A percentile compares a stretch with the other conserved stretches of the same genome.
These are phyloP conservation scores for Platycheirus albimanus DNA, from an alignment of 2,888 invertebrate genomes.

Conservation along the genomic window DNA sequence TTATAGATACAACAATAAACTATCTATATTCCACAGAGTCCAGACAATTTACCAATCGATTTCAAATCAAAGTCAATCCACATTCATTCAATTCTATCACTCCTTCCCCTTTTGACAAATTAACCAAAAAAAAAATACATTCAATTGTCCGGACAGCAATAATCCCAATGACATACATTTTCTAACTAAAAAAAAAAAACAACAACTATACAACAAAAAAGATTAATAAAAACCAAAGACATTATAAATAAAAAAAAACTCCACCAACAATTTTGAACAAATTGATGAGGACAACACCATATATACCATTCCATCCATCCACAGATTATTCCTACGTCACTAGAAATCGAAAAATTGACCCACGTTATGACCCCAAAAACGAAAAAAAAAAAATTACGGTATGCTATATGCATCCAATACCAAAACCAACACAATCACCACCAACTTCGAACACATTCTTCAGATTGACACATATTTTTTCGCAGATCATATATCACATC, in stretches of 20 bases:
- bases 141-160: slow-evolving; percentile 69
- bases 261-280: slow-evolving; percentile 46
- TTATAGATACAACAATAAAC: slow-evolving; percentile 23
- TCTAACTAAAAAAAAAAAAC: slow-evolving; percentile 23
- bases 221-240: slow-evolving; percentile 69
- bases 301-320: slow-evolving; percentile 21
- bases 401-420: slow-evolving; percentile 24
- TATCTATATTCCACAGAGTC: too few relatives aligned
- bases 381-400: slow-evolving; percentile 27
- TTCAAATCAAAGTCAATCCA: slow-evolving; percentile 65
- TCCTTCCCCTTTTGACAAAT: slow-evolving; percentile 54
- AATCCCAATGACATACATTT: slow-evolving; percentile 74
- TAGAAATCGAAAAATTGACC: slow-evolving; percentile 67
- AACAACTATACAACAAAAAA: slow-evolving; percentile 41
- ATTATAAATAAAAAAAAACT: slow-evolving; percentile 31
- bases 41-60: slow-evolving; percentile 57
- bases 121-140: slow-evolving; percentile 50
- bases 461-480: slow-evolving; percentile 74
- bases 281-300: slow-evolving; percentile 58
- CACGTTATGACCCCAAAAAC: slow-evolving; percentile 60
- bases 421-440: slow-evolving; percentile 9
- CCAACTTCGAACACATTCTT: slow-evolving; percentile 62
- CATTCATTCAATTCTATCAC: slow-evolving; percentile 19
- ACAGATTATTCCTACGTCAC: slow-evolving; percentile 74
- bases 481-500: slow-evolving; percentile 79